phyloP scores from a whole-genome alignment of 2,113 vertebrate genomes.

The Brevimyrus niger region DNA sequence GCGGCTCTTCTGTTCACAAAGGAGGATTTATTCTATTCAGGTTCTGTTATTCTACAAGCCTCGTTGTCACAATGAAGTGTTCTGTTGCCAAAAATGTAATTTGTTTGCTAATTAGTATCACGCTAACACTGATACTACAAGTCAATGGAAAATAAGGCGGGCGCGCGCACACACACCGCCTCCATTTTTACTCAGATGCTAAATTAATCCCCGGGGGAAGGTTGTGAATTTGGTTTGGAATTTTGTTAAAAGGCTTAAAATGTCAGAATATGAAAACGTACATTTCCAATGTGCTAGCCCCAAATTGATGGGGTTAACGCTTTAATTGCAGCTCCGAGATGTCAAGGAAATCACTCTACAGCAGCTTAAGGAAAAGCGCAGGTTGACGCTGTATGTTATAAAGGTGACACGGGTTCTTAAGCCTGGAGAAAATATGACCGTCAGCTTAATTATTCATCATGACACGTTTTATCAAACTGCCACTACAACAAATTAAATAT shows the following conservation, averaged over 20 bases:
- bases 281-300: constrained; percentile 47
- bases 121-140: neutral
- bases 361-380: constrained; percentile 55
- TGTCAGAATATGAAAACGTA: constrained; percentile 67
- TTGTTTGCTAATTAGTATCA: neutral
- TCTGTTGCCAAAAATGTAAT: neutral
- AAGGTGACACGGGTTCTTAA: constrained; percentile 44
- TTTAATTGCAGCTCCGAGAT: constrained; percentile 55
- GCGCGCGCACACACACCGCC: constrained; percentile 50
- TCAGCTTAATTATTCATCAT: constrained; percentile 7
- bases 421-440: constrained; percentile 50
- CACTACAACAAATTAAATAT: neutral
- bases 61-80: neutral
- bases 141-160: neutral
- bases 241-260: constrained; percentile 76
- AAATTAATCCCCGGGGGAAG: constrained; percentile 65
- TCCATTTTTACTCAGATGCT: constrained; percentile 58
- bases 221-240: constrained; percentile 64
- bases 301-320: constrained; percentile 68
- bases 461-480: neutral
- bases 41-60: neutral
- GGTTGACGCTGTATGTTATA: constrained; percentile 55
- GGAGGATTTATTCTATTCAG: neutral
- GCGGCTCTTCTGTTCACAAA: neutral
- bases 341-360: constrained; percentile 31